phyloP scores from a whole-genome alignment of 2,113 vertebrate species.

The Formicarius rufipectus region DNA sequence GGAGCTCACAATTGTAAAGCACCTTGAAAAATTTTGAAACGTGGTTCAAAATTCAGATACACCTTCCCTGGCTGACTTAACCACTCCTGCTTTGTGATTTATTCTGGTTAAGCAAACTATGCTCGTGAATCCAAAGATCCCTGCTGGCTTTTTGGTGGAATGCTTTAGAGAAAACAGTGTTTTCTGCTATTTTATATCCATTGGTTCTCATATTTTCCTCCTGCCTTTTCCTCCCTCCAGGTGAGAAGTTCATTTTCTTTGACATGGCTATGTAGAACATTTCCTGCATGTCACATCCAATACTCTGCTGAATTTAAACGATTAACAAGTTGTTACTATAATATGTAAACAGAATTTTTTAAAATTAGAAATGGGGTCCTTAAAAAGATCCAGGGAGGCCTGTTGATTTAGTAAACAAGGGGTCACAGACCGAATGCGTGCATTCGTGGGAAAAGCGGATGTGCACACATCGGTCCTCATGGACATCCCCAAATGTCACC shows the following conservation, averaged over 20 bases:
- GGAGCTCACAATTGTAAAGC: not conserved
- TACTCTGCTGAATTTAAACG: not conserved
- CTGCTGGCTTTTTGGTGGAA: not conserved
- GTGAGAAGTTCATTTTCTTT: not conserved
- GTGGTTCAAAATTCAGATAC: not conserved
- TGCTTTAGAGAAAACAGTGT: not conserved
- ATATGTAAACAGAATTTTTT: not conserved
- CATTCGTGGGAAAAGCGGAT: not conserved
- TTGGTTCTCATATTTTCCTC: not conserved
- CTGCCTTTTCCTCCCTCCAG: not conserved
- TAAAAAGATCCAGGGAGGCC: not conserved
- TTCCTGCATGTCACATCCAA: not conserved
- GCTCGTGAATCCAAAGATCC: not conserved
- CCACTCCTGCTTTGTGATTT: not conserved
- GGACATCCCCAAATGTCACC: not conserved
- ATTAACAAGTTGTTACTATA: not conserved
- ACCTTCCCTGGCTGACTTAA: not conserved
- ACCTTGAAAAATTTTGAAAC: not conserved
- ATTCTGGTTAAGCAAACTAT: not conserved
- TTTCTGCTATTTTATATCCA: not conserved
- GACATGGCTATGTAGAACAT: not conserved
- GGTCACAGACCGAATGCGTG: not conserved
- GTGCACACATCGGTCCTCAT: not conserved
- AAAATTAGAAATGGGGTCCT: not conserved
- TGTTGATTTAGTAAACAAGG: not conserved